Evolutionary conservation across 2,888 invertebrate genomes (phyloP).

Genomic region (Platynereis dumerilii): DNA sequence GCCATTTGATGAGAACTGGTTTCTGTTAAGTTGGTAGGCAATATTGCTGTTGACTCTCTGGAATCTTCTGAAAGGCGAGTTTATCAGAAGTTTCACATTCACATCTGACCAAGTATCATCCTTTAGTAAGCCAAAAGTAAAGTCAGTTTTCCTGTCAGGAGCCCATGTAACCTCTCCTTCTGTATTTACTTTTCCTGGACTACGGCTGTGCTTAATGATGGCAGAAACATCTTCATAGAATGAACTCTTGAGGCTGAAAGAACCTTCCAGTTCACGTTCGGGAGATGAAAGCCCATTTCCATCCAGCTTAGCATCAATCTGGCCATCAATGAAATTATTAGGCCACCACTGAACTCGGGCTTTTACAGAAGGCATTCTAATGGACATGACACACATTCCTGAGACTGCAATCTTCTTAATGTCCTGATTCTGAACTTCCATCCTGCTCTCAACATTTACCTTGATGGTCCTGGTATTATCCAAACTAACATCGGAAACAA

Average conservation of each 20-base stretch:
- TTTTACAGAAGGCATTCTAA: neutral
- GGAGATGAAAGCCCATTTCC: neutral
- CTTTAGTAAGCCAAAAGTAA: neutral
- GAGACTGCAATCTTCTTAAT: too few relatives aligned
- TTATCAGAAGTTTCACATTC: neutral
- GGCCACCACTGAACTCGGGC: conserved; percentile 15
- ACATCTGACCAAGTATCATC: neutral
- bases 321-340: neutral
- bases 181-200: conserved; percentile 12
- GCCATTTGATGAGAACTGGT: too few relatives aligned
- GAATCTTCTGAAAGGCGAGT: neutral
- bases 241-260: conserved; percentile 6
- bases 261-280: neutral
- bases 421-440: too few relatives aligned
- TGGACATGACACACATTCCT: too few relatives aligned
- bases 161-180: conserved; percentile 41
- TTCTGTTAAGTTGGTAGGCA: too few relatives aligned
- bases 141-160: conserved; percentile 30
- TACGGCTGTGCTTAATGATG: conserved; percentile 26
- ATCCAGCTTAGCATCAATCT: neutral
- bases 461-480: too few relatives aligned
- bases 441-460: too few relatives aligned
- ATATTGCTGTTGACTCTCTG: too few relatives aligned
- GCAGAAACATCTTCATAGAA: conserved; percentile 26
- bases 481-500: too few relatives aligned